Evolutionary conservation across 2,888 invertebrate species (phyloP), one percentile per base, ranked within the genome.

Genomic region (Fragum whitleyi): DNA sequence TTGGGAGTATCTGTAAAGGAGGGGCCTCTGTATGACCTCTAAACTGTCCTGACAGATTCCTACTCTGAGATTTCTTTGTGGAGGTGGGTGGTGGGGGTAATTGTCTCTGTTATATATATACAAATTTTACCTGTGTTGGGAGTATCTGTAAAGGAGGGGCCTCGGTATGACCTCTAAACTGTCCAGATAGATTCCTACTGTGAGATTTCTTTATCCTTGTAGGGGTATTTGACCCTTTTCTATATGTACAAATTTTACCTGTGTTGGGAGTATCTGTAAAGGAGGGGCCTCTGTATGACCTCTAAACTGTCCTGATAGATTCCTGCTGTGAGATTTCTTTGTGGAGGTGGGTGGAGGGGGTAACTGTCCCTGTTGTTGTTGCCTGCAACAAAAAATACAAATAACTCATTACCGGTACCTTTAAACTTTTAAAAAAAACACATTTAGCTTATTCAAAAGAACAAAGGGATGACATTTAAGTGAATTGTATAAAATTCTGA

Each of bases 191-290:
- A 77, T 89, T 90, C 23, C 92, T 90, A 26, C 87, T 83, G 75
- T 93, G 92, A 42, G 90, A 89, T 86, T 93, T 93, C 85, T 91
- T 90, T 39, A 85, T 81, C 93, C 93, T 5, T 93, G 93, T 19
- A 91, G 91, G 39, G 93, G 94, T 55, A 93, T 85, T 74, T 91
- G 92, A 57, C 93, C 92, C 61, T 86, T 79, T 19, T 80, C n/a
- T n/a, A n/a, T n/a, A n/a, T n/a, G n/a, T n/a, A n/a, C n/a, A 47
- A 19, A 9, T 47, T 19, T 16, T 57, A 83, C 85, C 83, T 87
- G 87, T 59, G 74, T 68, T 21, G 79, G 69, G 19, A 75, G 73
- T 16, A 73, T 61, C 61, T 80, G 81, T 57, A 78, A 9, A 9
- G 75, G 70, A 14, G 32, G 53, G 11, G 77, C 61, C 9, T 89